Percentiles rank a stretch among this genome's conserved stretches.
Conservation (phyloP, 2,888 invertebrate genomes). For the Acanthosepion esculentum region DNA sequence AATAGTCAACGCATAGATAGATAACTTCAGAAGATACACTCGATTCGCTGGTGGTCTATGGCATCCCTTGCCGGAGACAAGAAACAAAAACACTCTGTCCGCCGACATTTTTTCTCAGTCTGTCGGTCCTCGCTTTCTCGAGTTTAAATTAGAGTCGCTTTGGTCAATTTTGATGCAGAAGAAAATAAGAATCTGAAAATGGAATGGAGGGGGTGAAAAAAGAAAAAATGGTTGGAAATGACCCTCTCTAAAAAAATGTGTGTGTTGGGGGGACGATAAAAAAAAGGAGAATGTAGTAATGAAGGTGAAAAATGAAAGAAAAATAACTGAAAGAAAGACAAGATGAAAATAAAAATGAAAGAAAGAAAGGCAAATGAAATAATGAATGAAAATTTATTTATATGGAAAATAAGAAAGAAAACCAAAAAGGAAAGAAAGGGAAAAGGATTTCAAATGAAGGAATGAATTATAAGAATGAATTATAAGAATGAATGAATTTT, state of each 20-base stretch:
- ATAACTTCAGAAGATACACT: neutral
- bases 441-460: no score
- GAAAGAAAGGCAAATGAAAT: neutral
- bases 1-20: neutral
- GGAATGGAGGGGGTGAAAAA: no score
- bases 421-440: no score
- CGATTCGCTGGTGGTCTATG: neutral
- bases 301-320: no score
- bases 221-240: neutral
- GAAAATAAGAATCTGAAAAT: neutral
- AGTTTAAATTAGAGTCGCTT: neutral
- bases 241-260: neutral
- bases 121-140: neutral
- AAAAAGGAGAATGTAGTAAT: neutral
- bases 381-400: neutral
- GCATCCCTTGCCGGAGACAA: neutral
- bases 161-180: neutral
- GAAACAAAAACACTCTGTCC: neutral
- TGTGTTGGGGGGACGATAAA: neutral
- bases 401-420: no score
- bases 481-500: no score
- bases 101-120: neutral
- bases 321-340: no score
- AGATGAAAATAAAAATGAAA: no score
- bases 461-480: no score